A percentile compares a stretch with the other conserved stretches of the same genome.
These are phyloP conservation scores for Tetramorium bicarinatum DNA, from an alignment of 2,888 invertebrate genomes.

Conservation along the genomic window DNA sequence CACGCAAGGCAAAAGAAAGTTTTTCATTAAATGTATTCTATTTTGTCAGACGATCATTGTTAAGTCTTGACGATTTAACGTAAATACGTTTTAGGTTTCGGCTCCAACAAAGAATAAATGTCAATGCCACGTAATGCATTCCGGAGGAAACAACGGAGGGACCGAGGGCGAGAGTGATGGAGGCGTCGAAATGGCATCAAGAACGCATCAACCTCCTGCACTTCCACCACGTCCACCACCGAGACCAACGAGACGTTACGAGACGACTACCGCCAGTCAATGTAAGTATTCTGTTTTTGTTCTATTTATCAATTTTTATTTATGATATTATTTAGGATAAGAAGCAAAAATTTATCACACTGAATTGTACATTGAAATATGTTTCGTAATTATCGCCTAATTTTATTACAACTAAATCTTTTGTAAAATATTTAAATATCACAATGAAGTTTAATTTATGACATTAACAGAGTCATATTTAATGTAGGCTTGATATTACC, in stretches of 20 bases:
- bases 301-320: not conserved
- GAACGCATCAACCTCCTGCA: slow-evolving; percentile 84
- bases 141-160: slow-evolving; percentile 77
- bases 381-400: not conserved
- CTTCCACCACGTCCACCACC: slow-evolving; percentile 85
- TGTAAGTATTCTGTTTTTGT: slow-evolving; percentile 76
- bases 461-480: not conserved
- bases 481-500: not conserved
- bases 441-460: not conserved
- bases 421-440: not conserved
- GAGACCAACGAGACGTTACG: slow-evolving; percentile 83
- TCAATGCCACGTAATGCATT: slow-evolving; percentile 83
- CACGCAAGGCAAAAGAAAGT: not conserved
- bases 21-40: not conserved
- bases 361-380: not conserved
- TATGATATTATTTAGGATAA: not conserved
- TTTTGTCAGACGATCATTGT: not conserved
- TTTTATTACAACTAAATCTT: not conserved
- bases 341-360: not conserved
- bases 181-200: slow-evolving; percentile 79
- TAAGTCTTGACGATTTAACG: not conserved
- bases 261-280: slow-evolving; percentile 79
- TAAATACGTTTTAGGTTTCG: slow-evolving; percentile 62
- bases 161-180: slow-evolving; percentile 81
- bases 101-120: slow-evolving; percentile 79